Percentiles rank a stretch among this genome's conserved stretches.
These are phyloP conservation scores for Hystrix cristata DNA, from an alignment of 2,113 vertebrate genomes.

Conservation along the genomic window DNA sequence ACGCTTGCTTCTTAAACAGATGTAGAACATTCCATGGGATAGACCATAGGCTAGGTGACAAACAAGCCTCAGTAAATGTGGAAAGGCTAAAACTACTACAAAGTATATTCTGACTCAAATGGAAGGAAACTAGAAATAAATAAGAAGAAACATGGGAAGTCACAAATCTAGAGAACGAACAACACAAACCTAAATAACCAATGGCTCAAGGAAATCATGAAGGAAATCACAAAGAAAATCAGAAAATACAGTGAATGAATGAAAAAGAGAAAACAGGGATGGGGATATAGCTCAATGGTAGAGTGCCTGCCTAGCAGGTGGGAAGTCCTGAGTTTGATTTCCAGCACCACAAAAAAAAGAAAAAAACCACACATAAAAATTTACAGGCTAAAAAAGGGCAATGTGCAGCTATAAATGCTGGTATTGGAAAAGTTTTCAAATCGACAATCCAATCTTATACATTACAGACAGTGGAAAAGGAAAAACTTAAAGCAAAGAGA, in stretches of 20 bases:
- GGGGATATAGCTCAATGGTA: background rate
- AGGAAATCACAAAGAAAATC: background rate
- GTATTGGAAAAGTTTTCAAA: background rate
- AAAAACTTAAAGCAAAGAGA: background rate
- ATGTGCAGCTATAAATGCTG: background rate
- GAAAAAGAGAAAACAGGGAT: background rate
- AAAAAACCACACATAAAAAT: background rate
- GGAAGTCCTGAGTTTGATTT: background rate
- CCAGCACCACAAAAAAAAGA: background rate
- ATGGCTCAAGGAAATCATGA: background rate
- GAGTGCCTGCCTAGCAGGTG: background rate
- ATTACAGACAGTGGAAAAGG: background rate
- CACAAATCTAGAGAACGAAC: background rate
- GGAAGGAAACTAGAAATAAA: background rate
- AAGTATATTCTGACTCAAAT: background rate
- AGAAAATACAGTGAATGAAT: background rate
- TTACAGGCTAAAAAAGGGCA: background rate
- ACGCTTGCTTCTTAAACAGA: background rate
- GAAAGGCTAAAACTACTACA: background rate
- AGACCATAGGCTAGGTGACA: background rate
- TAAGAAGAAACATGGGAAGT: background rate
- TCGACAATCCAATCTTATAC: background rate
- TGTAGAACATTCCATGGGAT: fast-evolving
- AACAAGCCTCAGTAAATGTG: background rate
- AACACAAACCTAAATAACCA: background rate